Base-by-base conservation (phyloP, 2,113 vertebrate genomes). In the Sciurus niger region DNA sequence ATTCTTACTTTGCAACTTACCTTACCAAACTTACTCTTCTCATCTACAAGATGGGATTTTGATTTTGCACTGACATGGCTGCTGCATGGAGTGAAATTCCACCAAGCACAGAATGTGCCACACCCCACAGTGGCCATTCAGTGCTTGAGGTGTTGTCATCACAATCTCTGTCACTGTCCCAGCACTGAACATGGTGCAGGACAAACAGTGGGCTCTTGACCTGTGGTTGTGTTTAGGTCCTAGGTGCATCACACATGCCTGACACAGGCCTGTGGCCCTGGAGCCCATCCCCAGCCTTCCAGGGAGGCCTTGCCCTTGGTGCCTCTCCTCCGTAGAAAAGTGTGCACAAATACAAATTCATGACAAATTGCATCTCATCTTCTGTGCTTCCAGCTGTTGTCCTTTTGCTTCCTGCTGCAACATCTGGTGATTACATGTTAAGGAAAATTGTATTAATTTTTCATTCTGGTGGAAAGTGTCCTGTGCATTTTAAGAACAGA, bases 331-430 rank as follows among this genome's bases (percentile, higher is more conserved):
- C 25, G 10, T 11, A 87, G 79, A n/a, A 67, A 24, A 60, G 34
- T 25, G 40, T 14, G 18, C 48, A 32, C 11, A 55, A 28, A 40
- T 40, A 40, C 53, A 83, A 55, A 53, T 8, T 13, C 40, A 77
- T 14, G 25, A 24, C 4, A 17, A 55, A 73, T 32, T 25, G 12
- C 2, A 14, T 34, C 16, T 34, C 4, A 20, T 17, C 8, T 40
- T 30, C 14, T 51, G 0, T 8, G 22, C 2, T n/a, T 14, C 40
- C 51, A 14, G 32, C 37, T 32, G 4, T 17, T 5, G 43, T 13
- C 34, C 22, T 55, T 65, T 46, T 20, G 70, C n/a, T 67, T 58
- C 58, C 0, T 3, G 0, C 34, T 7, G 18, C 5, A 22, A n/a
- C 24, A 11, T 74, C 51, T 86, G 67, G 67, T 16, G 22, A 34